Evolutionary conservation across 2,113 vertebrate genomes (phyloP).

Genomic region (Neogobius melanostomus): DNA sequence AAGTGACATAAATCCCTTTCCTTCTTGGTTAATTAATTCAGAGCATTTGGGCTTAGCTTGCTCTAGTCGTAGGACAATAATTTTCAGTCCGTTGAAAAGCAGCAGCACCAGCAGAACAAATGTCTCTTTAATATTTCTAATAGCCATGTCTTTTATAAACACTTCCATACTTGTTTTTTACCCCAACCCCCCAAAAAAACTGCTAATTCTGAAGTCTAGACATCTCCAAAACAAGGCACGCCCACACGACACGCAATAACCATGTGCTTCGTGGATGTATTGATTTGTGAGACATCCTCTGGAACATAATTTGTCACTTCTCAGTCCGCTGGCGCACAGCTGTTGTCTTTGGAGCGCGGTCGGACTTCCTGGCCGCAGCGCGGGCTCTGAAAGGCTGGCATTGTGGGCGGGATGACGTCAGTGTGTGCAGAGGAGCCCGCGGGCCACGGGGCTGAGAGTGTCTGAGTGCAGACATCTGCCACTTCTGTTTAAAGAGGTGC

Average conservation of each 20-base stretch:
- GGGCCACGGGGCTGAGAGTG: neutral
- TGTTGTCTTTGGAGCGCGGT: conserved; percentile 74
- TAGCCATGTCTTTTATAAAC: too few relatives aligned
- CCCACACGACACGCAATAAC: neutral
- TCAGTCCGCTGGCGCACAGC: conserved; percentile 54
- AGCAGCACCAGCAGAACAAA: too few relatives aligned
- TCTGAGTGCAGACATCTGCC: conserved; percentile 69
- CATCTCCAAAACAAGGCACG: neutral
- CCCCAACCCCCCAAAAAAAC: too few relatives aligned
- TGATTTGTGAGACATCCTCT: neutral
- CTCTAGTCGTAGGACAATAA: too few relatives aligned
- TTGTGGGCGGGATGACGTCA: conserved; percentile 80
- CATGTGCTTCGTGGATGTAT: neutral
- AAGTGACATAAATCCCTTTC: too few relatives aligned
- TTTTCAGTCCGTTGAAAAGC: too few relatives aligned
- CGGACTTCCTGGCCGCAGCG: conserved; percentile 75
- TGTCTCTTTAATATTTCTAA: too few relatives aligned
- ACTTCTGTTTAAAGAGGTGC: conserved; percentile 40
- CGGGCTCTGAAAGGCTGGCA: conserved; percentile 70
- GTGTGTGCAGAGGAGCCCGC: conserved; percentile 72
- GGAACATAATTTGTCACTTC: neutral
- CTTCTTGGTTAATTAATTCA: too few relatives aligned
- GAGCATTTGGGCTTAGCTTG: too few relatives aligned
- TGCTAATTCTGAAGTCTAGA: neutral
- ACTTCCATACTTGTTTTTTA: too few relatives aligned